Percentiles rank a stretch among this genome's conserved stretches.
These are phyloP conservation scores for Oscheius onirici DNA, from an alignment of 2,888 invertebrate species.

Conservation along the genomic window DNA sequence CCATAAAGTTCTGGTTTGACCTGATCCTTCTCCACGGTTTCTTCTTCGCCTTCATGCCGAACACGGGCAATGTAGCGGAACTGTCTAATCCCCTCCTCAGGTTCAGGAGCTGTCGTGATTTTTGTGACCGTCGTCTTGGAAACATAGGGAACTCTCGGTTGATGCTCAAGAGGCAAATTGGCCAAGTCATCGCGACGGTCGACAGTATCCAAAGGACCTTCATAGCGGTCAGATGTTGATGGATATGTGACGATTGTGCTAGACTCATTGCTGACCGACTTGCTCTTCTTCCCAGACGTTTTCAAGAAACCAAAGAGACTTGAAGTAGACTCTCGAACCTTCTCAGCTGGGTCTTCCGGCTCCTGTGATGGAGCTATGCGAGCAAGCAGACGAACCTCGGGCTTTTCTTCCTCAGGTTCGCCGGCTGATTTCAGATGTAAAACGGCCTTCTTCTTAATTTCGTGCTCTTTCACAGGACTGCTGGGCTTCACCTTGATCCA, in stretches of 20 bases:
- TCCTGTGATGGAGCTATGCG: not conserved
- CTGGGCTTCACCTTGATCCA: not conserved
- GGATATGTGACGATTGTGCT: not conserved
- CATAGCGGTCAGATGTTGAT: constrained; percentile 10
- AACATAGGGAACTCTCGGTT: not conserved
- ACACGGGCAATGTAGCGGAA: constrained; percentile 41
- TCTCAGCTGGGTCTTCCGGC: not conserved
- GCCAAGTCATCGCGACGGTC: constrained; percentile 21
- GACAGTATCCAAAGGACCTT: constrained; percentile 23
- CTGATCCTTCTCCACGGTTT: constrained; percentile 34
- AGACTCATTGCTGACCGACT: not conserved
- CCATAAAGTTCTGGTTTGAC: constrained; percentile 36
- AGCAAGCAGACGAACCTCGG: constrained; percentile 11
- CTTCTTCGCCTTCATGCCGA: constrained; percentile 46
- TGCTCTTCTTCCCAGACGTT: constrained; percentile 1
- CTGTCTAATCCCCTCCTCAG: constrained; percentile 5
- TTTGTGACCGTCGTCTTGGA: constrained; percentile 9
- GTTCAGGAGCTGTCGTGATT: not conserved
- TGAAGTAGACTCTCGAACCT: not conserved
- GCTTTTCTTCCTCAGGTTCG: not conserved
- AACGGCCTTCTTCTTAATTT: constrained; percentile 19
- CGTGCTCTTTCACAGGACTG: not conserved
- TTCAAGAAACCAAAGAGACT: constrained; percentile 17
- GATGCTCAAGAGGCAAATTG: constrained; percentile 20
- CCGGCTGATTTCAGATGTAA: constrained; percentile 15